A percentile compares a stretch with the other conserved stretches of the same genome.
phyloP scores from a whole-genome alignment of 2,888 invertebrate species.

The Nomada fabriciana region DNA sequence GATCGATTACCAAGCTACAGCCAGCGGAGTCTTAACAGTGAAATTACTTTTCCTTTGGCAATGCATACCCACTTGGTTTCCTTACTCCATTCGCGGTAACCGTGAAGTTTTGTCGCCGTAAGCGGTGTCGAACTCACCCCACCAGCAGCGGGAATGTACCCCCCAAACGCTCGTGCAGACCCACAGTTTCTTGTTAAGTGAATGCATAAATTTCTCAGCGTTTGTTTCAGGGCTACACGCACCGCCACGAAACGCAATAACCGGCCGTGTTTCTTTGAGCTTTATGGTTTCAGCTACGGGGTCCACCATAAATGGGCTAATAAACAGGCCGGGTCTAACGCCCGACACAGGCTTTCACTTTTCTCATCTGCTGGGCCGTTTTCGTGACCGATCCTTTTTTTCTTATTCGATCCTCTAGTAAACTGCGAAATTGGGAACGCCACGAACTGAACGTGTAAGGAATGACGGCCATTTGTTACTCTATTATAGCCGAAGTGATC shows the following conservation, averaged over 20 bases:
- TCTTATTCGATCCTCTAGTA: background rate
- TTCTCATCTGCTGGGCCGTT: conserved; percentile 8
- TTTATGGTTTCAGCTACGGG: conserved; percentile 66
- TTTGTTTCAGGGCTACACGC: conserved; percentile 67
- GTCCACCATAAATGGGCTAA: conserved; percentile 73
- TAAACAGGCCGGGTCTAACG: conserved; percentile 74
- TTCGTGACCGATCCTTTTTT: background rate
- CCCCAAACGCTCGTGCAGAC: conserved; percentile 36
- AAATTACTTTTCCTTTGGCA: conserved; percentile 53
- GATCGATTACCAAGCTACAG: background rate
- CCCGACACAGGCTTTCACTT: conserved; percentile 52
- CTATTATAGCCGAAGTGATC: too few species aligned
- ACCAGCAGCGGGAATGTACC: background rate
- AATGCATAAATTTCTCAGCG: conserved; percentile 75
- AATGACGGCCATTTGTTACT: background rate
- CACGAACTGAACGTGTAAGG: background rate
- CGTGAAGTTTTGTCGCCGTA: conserved; percentile 41
- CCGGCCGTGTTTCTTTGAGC: conserved; percentile 73
- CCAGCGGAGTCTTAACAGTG: background rate
- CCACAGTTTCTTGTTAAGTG: conserved; percentile 67
- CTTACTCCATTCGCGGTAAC: conserved; percentile 43
- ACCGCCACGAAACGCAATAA: conserved; percentile 66
- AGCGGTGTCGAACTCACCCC: conserved; percentile 6
- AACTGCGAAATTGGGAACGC: background rate
- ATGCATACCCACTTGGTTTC: conserved; percentile 14